Percentiles rank a stretch among this genome's conserved stretches.
phyloP scores from a whole-genome alignment of 2,888 invertebrate species.

The Drosophila testacea region DNA sequence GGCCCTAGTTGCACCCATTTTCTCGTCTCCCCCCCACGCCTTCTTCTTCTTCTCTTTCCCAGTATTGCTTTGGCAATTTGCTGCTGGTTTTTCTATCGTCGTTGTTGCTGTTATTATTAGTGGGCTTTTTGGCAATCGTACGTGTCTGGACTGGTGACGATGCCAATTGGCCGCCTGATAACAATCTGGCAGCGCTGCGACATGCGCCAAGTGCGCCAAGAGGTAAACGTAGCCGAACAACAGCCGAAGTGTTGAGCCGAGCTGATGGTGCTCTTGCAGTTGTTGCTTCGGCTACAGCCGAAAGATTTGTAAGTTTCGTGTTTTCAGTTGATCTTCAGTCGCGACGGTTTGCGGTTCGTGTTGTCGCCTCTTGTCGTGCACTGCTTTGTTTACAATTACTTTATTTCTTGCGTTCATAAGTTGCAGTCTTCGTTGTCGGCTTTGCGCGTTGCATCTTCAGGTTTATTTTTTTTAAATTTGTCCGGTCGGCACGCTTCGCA shows the following conservation, averaged over 20 bases:
- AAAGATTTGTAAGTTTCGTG: constrained; percentile 6
- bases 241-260: constrained; percentile 18
- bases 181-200: constrained; percentile 37
- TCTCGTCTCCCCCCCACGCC: background rate
- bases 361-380: background rate
- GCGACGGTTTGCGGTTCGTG: constrained; percentile 51
- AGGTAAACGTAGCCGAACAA: constrained; percentile 4
- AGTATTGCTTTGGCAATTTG: constrained; percentile 21
- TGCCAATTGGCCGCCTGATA: constrained; percentile 9
- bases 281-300: constrained; percentile 2
- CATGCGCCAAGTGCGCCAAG: background rate
- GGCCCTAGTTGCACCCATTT: constrained; percentile 17
- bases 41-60: background rate
- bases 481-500: constrained; percentile 46
- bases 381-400: constrained; percentile 10
- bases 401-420: background rate
- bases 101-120: background rate
- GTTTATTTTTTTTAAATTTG: constrained; percentile 19
- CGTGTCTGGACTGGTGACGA: constrained; percentile 49
- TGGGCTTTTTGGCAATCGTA: constrained; percentile 56
- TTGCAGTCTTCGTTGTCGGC: constrained; percentile 20
- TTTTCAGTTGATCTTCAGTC: constrained; percentile 63
- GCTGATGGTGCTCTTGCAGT: constrained; percentile 13
- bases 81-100: constrained; percentile 6
- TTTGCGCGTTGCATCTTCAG: constrained; percentile 42